phyloP scores from a whole-genome alignment of 2,113 vertebrate genomes.

The Tachycineta bicolor region DNA sequence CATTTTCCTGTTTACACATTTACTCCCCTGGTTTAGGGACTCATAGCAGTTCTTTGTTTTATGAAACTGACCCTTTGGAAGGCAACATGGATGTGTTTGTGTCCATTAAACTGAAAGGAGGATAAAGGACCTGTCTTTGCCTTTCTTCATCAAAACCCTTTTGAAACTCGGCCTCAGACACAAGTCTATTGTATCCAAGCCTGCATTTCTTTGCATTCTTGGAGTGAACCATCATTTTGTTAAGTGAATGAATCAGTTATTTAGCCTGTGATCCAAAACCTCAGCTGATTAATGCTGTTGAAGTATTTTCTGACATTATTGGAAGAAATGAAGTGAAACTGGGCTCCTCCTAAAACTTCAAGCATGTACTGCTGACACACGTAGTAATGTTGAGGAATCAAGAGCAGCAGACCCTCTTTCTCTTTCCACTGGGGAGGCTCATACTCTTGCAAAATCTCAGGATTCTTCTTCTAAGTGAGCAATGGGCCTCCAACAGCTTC shows the following conservation, averaged over 20 bases:
- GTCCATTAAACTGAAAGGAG: neutral
- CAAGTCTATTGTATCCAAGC: neutral
- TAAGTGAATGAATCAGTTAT: neutral
- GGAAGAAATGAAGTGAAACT: neutral
- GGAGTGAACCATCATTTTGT: neutral
- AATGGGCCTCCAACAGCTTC: neutral
- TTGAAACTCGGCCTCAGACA: neutral
- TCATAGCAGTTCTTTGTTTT: neutral
- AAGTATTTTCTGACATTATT: neutral
- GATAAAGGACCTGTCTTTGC: neutral
- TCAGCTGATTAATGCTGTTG: neutral
- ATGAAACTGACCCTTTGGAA: neutral
- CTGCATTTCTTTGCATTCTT: neutral
- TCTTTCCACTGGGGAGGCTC: neutral
- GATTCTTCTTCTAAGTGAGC: neutral
- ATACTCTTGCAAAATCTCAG: neutral
- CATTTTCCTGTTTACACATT: neutral
- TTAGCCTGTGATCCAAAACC: neutral
- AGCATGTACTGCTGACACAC: fast-evolving
- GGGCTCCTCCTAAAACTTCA: neutral
- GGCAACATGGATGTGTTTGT: neutral
- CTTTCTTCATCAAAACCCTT: neutral
- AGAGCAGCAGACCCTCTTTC: neutral
- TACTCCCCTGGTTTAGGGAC: neutral
- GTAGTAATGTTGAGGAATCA: neutral